Percentiles rank a stretch among this genome's conserved stretches.
Conservation (phyloP, 2,113 vertebrate genomes). For the Spermophilus dauricus region DNA sequence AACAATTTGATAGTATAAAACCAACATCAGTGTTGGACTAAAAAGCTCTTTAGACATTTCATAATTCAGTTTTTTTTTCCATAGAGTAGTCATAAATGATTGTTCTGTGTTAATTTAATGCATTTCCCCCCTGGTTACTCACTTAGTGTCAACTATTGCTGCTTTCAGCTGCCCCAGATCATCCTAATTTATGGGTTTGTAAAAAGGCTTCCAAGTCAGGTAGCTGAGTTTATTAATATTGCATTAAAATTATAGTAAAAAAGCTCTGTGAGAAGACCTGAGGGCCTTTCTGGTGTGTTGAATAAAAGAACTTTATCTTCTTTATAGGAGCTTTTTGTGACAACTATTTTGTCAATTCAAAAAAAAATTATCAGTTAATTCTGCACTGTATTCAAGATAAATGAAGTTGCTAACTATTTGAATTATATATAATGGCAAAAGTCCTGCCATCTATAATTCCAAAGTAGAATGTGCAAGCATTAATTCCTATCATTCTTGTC, state of each 20-base stretch:
- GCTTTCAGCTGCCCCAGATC: background rate
- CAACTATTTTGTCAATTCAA: background rate
- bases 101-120: background rate
- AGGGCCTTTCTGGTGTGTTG: background rate
- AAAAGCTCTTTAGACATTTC: background rate
- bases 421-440: background rate
- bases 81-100: background rate
- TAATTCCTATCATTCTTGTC: background rate
- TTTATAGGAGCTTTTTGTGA: background rate
- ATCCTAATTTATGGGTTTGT: background rate
- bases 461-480: background rate
- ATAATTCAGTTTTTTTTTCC: background rate
- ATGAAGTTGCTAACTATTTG: background rate
- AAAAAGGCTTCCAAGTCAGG: background rate
- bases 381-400: background rate
- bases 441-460: background rate
- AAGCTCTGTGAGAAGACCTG: background rate
- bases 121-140: background rate
- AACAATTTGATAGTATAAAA: background rate
- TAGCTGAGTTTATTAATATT: conserved; percentile 48
- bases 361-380: background rate
- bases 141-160: background rate
- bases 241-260: conserved; percentile 28
- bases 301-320: background rate
- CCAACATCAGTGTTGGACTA: background rate